Evolutionary conservation across 2,113 vertebrate species (phyloP).

Genomic region (Saccopteryx bilineata): DNA sequence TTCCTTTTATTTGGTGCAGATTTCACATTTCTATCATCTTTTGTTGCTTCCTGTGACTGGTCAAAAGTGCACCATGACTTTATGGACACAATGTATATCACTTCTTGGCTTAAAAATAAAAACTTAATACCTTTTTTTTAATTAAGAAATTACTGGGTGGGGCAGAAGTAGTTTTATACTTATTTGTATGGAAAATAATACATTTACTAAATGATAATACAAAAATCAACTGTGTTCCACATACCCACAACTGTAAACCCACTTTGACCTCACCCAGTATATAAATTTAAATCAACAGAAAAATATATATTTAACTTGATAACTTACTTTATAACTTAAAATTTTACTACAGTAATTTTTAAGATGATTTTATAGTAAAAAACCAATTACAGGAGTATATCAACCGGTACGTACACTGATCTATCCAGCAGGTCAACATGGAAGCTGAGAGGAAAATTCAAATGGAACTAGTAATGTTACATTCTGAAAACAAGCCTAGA

Average conservation of each 20-base stretch:
- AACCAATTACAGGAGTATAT: background rate
- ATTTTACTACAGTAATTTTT: background rate
- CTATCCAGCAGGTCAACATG: background rate
- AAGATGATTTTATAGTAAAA: background rate
- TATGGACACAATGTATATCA: background rate
- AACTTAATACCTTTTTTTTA: background rate
- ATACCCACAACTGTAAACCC: no score
- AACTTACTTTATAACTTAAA: background rate
- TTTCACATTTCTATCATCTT: no score
- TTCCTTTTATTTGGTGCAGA: no score
- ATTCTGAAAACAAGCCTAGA: background rate
- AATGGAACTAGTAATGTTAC: background rate
- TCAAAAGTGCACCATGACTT: no score
- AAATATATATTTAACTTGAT: background rate
- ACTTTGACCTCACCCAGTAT: no score
- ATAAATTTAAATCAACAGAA: constrained; percentile 7
- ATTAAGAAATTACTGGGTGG: no score
- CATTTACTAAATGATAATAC: no score
- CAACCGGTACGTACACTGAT: background rate
- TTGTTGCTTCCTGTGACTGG: no score
- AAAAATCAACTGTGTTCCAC: no score
- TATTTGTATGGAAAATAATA: no score
- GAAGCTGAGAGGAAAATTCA: background rate
- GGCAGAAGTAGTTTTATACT: no score
- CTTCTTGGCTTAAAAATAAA: background rate